These are phyloP conservation scores for Musca domestica DNA, from an alignment of 1,140 invertebrate genomes.

Conservation along the genomic window DNA sequence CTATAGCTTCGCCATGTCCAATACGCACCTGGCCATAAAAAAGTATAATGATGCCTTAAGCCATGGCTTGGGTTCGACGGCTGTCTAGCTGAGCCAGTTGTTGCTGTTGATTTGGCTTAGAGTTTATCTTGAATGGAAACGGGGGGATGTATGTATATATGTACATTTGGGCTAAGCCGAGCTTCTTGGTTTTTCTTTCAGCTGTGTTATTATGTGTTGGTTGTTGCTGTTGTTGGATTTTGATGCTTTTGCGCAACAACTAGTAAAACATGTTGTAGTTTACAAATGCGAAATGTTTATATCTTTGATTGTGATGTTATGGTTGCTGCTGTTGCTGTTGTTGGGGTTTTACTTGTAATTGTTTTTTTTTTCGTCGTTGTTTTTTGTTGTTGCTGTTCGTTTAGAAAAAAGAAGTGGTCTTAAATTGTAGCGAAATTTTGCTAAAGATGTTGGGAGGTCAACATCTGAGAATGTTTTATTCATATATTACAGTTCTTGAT, in stretches of 20 bases:
- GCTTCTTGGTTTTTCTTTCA: neutral
- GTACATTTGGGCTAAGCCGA: neutral
- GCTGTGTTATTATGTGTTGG: neutral
- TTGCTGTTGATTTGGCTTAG: neutral
- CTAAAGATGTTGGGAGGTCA: too few species aligned
- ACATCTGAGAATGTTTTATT: too few species aligned
- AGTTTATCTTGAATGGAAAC: neutral
- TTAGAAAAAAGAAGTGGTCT: too few species aligned
- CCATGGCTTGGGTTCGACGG: neutral
- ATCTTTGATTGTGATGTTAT: constrained; percentile 4
- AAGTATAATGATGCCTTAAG: constrained; percentile 2
- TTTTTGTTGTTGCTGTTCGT: neutral
- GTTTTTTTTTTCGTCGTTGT: neutral
- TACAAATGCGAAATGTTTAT: constrained; percentile 10
- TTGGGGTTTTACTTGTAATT: neutral
- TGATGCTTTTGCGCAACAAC: constrained; percentile 16
- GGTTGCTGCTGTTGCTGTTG: neutral
- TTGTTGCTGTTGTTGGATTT: neutral
- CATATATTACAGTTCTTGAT: too few species aligned
- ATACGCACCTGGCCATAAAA: constrained; percentile 21
- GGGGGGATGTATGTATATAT: neutral
- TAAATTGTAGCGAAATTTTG: too few species aligned
- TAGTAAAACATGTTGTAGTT: constrained; percentile 24
- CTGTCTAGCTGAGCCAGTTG: neutral
- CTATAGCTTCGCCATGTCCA: constrained; percentile 4